Conservation (phyloP, 1,140 invertebrate species). For the Aporrectodea caliginosa region DNA sequence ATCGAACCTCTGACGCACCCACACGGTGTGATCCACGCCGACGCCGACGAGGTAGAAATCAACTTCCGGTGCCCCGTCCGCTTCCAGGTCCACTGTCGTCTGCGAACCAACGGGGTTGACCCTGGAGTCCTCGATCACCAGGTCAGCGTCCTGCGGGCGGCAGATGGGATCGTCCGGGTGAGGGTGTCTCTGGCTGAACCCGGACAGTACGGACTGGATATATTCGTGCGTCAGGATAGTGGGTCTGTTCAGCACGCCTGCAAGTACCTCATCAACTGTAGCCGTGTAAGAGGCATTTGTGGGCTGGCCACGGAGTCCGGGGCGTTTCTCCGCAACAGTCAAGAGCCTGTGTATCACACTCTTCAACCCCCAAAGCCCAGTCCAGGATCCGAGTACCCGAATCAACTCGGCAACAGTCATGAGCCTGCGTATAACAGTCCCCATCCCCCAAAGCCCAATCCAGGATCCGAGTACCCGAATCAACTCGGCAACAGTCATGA, state of each 20-base stretch:
- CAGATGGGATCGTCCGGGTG: slow-evolving; percentile 78
- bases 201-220: slow-evolving; percentile 93
- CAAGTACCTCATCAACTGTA: slow-evolving; percentile 73
- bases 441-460: too few species aligned
- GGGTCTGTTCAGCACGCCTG: slow-evolving; percentile 89
- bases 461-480: too few species aligned
- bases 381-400: too few species aligned
- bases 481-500: too few species aligned
- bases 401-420: too few species aligned
- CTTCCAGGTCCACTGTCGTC: slow-evolving; percentile 1
- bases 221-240: slow-evolving; percentile 88
- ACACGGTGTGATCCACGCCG: slow-evolving; percentile 45
- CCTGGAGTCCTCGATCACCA: background rate
- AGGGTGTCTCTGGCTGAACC: slow-evolving; percentile 83
- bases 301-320: too few species aligned
- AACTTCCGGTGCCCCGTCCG: slow-evolving; percentile 71
- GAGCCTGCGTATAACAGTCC: too few species aligned
- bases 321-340: too few species aligned
- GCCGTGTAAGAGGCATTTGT: slow-evolving; percentile 41
- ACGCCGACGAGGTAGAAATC: slow-evolving; percentile 69
- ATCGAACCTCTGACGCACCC: slow-evolving; percentile 60
- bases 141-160: slow-evolving; percentile 60
- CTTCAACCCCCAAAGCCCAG: too few species aligned
- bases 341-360: too few species aligned
- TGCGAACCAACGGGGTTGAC: slow-evolving; percentile 1